Percentiles rank a stretch among this genome's conserved stretches.
Evolutionary conservation across 2,113 vertebrate genomes (phyloP).

Genomic region (Paramormyrops kingsleyae): DNA sequence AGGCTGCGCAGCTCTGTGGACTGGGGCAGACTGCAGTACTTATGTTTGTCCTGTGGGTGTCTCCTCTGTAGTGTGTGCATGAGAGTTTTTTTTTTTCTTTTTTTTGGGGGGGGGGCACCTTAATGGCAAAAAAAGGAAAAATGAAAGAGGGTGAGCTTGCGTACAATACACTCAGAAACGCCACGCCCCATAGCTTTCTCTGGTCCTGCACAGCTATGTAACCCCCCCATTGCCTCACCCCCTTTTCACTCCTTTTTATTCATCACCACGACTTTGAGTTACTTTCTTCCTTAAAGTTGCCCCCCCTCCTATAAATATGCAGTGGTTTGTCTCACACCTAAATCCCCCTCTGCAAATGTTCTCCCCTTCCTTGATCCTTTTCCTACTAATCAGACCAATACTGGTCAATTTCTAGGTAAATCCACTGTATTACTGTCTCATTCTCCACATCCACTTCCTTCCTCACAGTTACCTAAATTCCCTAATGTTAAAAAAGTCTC

Average conservation of each 20-base stretch:
- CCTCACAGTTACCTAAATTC: neutral
- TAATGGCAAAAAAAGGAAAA: conserved; percentile 10
- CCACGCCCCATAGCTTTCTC: too few species aligned
- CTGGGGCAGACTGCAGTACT: conserved; percentile 49
- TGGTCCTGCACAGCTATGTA: neutral
- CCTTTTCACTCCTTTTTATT: neutral
- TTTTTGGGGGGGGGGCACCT: neutral
- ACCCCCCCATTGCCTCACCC: neutral
- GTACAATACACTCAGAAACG: neutral
- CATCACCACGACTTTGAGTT: neutral
- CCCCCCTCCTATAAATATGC: neutral
- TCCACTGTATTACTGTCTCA: neutral
- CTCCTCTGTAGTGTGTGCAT: conserved; percentile 45
- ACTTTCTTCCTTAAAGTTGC: conserved; percentile 12
- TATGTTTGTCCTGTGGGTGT: conserved; percentile 47
- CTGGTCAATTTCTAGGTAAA: neutral
- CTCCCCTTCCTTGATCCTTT: neutral
- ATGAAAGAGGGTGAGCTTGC: conserved; percentile 22
- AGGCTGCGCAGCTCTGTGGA: neutral
- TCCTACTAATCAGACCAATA: neutral
- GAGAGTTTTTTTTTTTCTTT: conserved; percentile 9
- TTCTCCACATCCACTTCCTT: neutral
- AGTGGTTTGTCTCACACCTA: neutral
- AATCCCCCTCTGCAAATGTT: neutral
- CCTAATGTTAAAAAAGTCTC: neutral